A percentile compares a stretch with the other conserved stretches of the same genome.
These are phyloP conservation scores for Nudaria mundana DNA, from an alignment of 2,888 invertebrate genomes.

Conservation along the genomic window DNA sequence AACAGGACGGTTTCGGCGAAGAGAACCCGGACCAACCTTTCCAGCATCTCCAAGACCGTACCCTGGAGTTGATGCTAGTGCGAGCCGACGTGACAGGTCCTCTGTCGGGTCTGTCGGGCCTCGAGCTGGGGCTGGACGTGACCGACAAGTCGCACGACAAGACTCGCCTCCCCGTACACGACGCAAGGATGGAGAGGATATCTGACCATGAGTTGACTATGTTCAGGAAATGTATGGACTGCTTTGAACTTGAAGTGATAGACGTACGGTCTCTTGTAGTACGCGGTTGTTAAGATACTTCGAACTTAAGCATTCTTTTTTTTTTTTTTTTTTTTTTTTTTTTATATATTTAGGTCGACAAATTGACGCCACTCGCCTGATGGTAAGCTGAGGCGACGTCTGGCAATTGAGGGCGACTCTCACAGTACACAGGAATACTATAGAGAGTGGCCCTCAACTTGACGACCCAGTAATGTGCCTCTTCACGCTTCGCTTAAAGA, in stretches of 20 bases:
- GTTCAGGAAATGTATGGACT: slow-evolving; percentile 53
- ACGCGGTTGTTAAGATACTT: too few species aligned
- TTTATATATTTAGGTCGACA: too few species aligned
- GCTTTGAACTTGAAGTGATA: background rate
- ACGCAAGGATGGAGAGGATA: slow-evolving; percentile 55
- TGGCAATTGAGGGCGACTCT: too few species aligned
- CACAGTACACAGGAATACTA: too few species aligned
- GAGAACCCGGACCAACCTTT: slow-evolving; percentile 50
- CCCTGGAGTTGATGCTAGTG: slow-evolving; percentile 57
- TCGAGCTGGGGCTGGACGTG: slow-evolving; percentile 36
- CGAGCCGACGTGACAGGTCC: slow-evolving; percentile 31
- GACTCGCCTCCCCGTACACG: slow-evolving; percentile 36
- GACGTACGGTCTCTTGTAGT: too few species aligned
- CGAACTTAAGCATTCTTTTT: too few species aligned
- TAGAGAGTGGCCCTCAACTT: too few species aligned
- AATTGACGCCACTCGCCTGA: too few species aligned
- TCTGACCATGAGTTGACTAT: slow-evolving; percentile 54
- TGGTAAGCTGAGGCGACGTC: too few species aligned
- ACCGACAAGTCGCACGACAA: slow-evolving; percentile 46
- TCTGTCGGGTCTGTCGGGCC: slow-evolving; percentile 47
- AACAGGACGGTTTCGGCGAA: slow-evolving; percentile 70
- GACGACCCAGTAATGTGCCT: too few species aligned
- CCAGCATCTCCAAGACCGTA: slow-evolving; percentile 47
- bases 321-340: too few species aligned
- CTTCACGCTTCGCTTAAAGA: too few species aligned